Evolutionary conservation across 2,888 invertebrate genomes (phyloP), one percentile per base, ranked within the genome.

Genomic region (Carcina quercana): DNA sequence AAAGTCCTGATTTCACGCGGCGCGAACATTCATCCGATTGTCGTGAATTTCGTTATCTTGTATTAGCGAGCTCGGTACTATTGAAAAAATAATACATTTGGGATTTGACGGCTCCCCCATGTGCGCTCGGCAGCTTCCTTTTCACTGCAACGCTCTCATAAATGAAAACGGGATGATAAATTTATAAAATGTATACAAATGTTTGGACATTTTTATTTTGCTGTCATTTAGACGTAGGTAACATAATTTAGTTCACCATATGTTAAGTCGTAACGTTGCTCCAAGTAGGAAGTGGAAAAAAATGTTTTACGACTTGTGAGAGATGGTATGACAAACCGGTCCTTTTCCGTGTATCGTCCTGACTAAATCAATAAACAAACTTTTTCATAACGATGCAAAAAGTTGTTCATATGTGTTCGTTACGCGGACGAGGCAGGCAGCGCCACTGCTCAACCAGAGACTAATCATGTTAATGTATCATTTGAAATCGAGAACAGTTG

Each of bases 141-240:
- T 76, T 76, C 67, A 66, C 66, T 69, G 61, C 58, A 60, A 50
- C 55, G 61, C 59, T 65, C 56, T 60, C 72, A 66, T 65, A 68
- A 71, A 76, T 66, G 74, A 70, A n/a, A 72, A 72, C 67, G 67
- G 66, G 69, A 82, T 82, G 80, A 82, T 83, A 83, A 82, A 83
- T 83, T 82, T 80, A 72, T 82, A 78, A 79, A 76, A 82, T 79
- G 80, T 79, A 80, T 82, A 83, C 82, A 82, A 83, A 83, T 83
- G 79, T 82, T 83, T 83, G 76, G 82, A 83, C 82, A 82, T 80
- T 82, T 83, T 82, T 82, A 83, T 80, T 82, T 79, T 65, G 71
- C 71, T 78, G 80, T 72, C 79, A 73, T 68, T 80, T 78, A 76
- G 62, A 69, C 67, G 74, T 76, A 78, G 78, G 76, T 78, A 75